Percentiles rank a stretch among this genome's conserved stretches.
phyloP scores from a whole-genome alignment of 2,797 vertebrate species.

The Nasua narica region DNA sequence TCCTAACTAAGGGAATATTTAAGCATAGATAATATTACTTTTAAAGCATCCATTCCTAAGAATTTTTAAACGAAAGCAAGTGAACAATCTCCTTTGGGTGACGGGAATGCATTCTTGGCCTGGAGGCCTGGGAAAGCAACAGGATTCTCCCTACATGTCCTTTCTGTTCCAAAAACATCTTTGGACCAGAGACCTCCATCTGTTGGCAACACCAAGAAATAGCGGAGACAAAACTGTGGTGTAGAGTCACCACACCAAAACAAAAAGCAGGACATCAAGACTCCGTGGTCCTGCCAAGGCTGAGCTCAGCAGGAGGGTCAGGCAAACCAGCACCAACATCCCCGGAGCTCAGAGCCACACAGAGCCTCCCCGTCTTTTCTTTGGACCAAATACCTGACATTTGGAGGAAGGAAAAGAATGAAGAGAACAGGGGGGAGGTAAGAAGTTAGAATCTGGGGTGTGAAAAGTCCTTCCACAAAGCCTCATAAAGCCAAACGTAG shows the following conservation, averaged over 20 bases:
- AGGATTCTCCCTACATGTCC: not conserved
- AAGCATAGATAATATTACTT: not conserved
- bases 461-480: not conserved
- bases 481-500: not conserved
- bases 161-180: not conserved
- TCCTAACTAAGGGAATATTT: not conserved
- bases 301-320: not conserved
- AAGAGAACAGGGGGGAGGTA: not conserved
- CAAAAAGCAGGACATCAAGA: not conserved
- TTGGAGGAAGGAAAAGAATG: not conserved
- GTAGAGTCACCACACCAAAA: not conserved
- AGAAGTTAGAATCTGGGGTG: not conserved
- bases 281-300: not conserved
- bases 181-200: not conserved
- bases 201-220: not conserved
- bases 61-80: slow-evolving; percentile 9
- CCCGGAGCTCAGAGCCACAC: not conserved
- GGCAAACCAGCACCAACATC: not conserved
- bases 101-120: not conserved
- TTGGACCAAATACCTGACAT: not conserved
- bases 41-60: not conserved
- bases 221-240: not conserved
- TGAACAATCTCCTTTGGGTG: not conserved
- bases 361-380: not conserved
- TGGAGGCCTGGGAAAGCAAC: not conserved